Evolutionary conservation across 2,888 invertebrate genomes (phyloP).

Genomic region (Pinctada fucata): DNA sequence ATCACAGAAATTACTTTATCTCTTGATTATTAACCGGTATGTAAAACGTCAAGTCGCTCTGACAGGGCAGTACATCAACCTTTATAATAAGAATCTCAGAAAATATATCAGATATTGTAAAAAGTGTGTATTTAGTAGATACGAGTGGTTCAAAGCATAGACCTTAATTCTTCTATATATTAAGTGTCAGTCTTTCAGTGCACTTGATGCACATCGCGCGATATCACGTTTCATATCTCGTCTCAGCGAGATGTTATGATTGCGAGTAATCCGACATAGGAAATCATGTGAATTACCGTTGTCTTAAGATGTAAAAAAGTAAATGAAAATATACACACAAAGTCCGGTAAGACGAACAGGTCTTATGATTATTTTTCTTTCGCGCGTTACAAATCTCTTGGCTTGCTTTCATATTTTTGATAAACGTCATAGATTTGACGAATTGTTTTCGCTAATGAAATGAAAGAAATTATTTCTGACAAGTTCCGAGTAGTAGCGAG

Average conservation of each 20-base stretch:
- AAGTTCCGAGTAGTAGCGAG: too few relatives aligned
- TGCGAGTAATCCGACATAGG: conserved; percentile 10
- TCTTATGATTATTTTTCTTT: not conserved
- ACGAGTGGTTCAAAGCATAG: too few relatives aligned
- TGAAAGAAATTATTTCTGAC: too few relatives aligned
- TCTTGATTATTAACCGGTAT: too few relatives aligned
- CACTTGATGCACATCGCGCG: conserved; percentile 1
- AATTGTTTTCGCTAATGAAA: too few relatives aligned
- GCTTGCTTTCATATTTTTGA: not conserved
- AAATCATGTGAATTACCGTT: conserved; percentile 23
- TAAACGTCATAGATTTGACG: not conserved
- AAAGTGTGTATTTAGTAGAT: too few relatives aligned
- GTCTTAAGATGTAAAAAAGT: not conserved
- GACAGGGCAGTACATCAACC: too few relatives aligned
- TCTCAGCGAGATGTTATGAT: conserved; percentile 17
- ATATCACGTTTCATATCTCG: conserved; percentile 25
- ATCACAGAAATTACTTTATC: too few relatives aligned
- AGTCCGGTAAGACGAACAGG: not conserved
- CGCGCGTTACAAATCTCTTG: conserved; percentile 1
- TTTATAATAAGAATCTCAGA: too few relatives aligned
- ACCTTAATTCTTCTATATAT: not conserved
- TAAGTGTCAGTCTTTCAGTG: not conserved
- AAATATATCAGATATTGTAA: too few relatives aligned
- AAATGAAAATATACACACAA: conserved; percentile 21
- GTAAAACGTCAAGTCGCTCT: too few relatives aligned